Percentiles rank a stretch among this genome's conserved stretches.
Evolutionary conservation across 2,113 vertebrate genomes (phyloP).

Genomic region (Pelecanus crispus): DNA sequence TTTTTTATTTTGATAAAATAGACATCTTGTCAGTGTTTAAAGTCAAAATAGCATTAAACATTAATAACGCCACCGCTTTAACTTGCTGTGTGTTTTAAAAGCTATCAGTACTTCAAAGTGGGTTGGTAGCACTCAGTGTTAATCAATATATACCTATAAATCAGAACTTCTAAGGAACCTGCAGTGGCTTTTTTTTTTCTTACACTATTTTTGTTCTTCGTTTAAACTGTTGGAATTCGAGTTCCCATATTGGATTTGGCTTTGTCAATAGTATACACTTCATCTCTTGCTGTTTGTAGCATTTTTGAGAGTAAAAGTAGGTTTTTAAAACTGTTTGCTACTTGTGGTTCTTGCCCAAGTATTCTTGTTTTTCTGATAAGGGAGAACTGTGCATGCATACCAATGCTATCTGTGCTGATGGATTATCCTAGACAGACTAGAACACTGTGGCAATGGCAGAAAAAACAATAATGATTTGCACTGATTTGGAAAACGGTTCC

Average conservation of each 20-base stretch:
- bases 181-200: not conserved
- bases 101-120: not conserved
- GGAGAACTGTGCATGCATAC: slow-evolving; percentile 16
- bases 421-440: slow-evolving; percentile 57
- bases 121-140: not conserved
- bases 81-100: not conserved
- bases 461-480: slow-evolving; percentile 40
- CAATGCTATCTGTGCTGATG: slow-evolving; percentile 67
- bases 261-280: not conserved
- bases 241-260: not conserved
- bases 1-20: not conserved
- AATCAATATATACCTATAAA: not conserved
- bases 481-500: not conserved
- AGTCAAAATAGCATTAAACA: slow-evolving; percentile 7
- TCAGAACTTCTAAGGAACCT: not conserved
- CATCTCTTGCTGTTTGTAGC: not conserved
- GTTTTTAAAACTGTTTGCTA: slow-evolving; percentile 33
- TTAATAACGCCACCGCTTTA: not conserved
- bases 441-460: slow-evolving; percentile 70
- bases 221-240: not conserved
- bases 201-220: not conserved
- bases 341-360: slow-evolving; percentile 46
- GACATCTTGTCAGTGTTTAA: not conserved
- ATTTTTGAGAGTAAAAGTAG: slow-evolving; percentile 29
- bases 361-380: slow-evolving; percentile 18